Base-by-base conservation (phyloP, 2,888 invertebrate species). In the Limenitis arthemis region DNA sequence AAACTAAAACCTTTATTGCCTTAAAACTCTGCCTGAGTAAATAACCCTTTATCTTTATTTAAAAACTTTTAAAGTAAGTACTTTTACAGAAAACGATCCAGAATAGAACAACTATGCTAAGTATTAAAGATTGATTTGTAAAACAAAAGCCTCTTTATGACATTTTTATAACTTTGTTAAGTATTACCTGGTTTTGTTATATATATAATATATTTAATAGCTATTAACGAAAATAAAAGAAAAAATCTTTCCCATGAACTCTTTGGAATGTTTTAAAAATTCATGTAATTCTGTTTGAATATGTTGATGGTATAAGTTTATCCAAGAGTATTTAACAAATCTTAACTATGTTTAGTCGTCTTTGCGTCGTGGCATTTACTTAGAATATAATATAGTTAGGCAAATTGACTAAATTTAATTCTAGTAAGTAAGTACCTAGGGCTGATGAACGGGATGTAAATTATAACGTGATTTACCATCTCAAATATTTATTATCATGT, bases 21-120 rank as follows among this genome's bases (percentile, higher is more conserved):
- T 12, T 36, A 41, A 49, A 48, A 51, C 28, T n/a, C n/a, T 20
- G 38, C 7, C 32, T 29, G 49, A 55, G 54, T 49, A 51, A 46
- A 48, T 46, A 48, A 41, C 43, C 41, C 41, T 39, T 44, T 51
- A 30, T 31, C 38, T 42, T 55, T 20, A 29, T 50, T 47, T 33
- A 38, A 39, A 41, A 48, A 51, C 47, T 48, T 48, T 48, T 36
- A 42, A 42, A 31, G 43, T n/a, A 43, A 8, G 30, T n/a, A n/a
- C 20, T 43, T 32, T 11, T 43, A 43, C 33, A 9, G 20, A 33
- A 43, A 33, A 33, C 33, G 29, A 29, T 6, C 4, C 4, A 20
- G 20, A 20, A 20, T 20, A 20, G 20, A 20, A 20, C 20, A 20
- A 20, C 20, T 3, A 20, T 20, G 20, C 20, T 20, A 20, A 20